Evolutionary conservation across 2,888 invertebrate species (phyloP), one percentile per base, ranked within the genome.

Genomic region (Sepiola atlantica): DNA sequence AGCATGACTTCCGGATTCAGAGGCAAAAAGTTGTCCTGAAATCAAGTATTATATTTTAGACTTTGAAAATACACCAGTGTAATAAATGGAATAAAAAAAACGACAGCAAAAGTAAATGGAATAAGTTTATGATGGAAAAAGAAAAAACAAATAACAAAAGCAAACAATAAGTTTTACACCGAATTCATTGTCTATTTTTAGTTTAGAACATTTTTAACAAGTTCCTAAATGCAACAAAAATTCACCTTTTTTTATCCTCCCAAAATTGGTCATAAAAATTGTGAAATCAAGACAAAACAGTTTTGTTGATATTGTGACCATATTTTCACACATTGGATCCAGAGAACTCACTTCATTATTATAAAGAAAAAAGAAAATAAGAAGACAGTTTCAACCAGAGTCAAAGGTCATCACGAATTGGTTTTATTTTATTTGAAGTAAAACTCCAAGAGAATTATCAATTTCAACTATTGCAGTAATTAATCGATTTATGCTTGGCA

Each of bases 221-320:
- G 2, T 77, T n/a, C n/a, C 18, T 45, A 10, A 77, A 32, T n/a
- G 77, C 77, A 77, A 77, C 32, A 77, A 77, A 77, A n/a, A 77
- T 18, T 77, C 32, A 77, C n/a, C n/a, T n/a, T 77, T n/a, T 77
- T 77, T 77, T 77, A 77, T n/a, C n/a, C 10, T 14, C 16, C 16
- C 77, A 77, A 77, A 77, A 20, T 57, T 77, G 77, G n/a, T 77
- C 77, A 77, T 77, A 77, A 77, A 77, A 77, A n/a, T 77, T n/a
- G 77, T 77, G 77, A 77, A 77, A n/a, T 77, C n/a, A 77, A 77
- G 77, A 77, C 16, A 77, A 77, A 77, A 77, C 77, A 77, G n/a
- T 77, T 77, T 18, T 4, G 16, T 77, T n/a, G 77, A 77, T n/a
- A 77, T 77, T 77, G 77, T 77, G 28, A 12, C 28, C n/a, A 12